Conservation (phyloP, 1,140 invertebrate genomes). For the Oedothorax gibbosus region DNA sequence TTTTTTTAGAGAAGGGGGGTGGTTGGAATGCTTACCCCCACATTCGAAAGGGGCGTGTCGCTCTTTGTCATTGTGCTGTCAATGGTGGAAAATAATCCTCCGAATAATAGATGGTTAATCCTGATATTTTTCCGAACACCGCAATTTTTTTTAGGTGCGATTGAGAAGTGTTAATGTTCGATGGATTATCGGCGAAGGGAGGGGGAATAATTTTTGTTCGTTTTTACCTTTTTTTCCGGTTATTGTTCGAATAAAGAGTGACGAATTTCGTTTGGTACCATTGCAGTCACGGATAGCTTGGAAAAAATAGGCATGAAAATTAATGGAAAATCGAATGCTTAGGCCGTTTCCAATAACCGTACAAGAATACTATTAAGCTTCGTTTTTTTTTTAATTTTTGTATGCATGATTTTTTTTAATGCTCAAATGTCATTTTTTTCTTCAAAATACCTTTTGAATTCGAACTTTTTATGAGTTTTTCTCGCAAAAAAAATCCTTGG, state of each 20-base stretch:
- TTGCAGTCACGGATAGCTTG: constrained; percentile 8
- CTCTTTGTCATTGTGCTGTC: constrained; percentile 48
- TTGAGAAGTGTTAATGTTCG: constrained; percentile 25
- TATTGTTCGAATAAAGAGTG: constrained; percentile 17
- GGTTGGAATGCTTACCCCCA: not conserved
- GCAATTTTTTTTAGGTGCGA: constrained; percentile 13
- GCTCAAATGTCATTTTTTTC: not conserved
- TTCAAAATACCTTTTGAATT: not conserved
- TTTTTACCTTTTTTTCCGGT: constrained; percentile 11
- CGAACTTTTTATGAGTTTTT: not conserved
- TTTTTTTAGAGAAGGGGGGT: constrained; percentile 34
- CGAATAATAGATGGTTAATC: constrained; percentile 55
- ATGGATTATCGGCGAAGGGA: constrained; percentile 4
- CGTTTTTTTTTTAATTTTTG: not conserved
- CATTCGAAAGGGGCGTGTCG: constrained; percentile 14
- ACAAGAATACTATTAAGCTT: not conserved
- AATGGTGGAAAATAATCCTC: constrained; percentile 43
- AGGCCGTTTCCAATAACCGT: constrained; percentile 29
- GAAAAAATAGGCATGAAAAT: constrained; percentile 35
- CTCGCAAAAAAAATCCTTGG: not conserved
- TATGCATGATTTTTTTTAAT: not conserved
- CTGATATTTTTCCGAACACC: constrained; percentile 4
- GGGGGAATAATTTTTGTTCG: not conserved
- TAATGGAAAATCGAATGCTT: constrained; percentile 39
- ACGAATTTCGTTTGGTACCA: constrained; percentile 29